Base-by-base conservation (phyloP, 2,888 invertebrate genomes). In the Mesoligia furuncula region DNA sequence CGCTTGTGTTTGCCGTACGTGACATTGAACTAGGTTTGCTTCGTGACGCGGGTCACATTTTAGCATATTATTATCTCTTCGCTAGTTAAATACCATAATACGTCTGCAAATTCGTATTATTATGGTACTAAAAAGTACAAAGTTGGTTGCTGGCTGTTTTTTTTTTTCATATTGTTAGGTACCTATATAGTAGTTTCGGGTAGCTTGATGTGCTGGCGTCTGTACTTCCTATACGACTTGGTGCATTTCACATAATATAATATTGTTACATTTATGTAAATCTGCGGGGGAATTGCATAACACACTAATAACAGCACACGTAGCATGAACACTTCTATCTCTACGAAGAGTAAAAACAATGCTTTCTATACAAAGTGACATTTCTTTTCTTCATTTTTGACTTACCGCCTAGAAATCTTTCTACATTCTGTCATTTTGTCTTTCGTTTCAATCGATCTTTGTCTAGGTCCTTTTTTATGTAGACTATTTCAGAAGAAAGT, bases 11-110 rank as follows among this genome's bases (percentile, higher is more conserved):
- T 39, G 42, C 1, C 4, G 15, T 0, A 39, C 31, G 62, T 74
- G 85, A 71, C 83, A 76, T 85, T 85, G 87, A 83, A 87, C 83
- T 83, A 81, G 73, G 78, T 77, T 51, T 45, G 69, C 69, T 77
- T 42, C 65, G 66, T 79, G 79, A 72, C 77, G 66, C 65, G 27
- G 31, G 20, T 67, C 69, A 62, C 69, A 80, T 87, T 61, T 61
- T 87, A 83, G 79, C 81, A 81, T 83, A n/a, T n/a, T n/a, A n/a
- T n/a, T n/a, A 85, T 77, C 74, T 81, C 20, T 77, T 54, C 61
- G 68, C 70, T 48, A 45, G 45, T 48, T 65, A 83, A 66, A 84
- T 66, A 81, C 36, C 36, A 69, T 36, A 70, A 70, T 77, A 71
- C 77, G 36, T 67, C 83, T 81, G 68, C 39, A 45, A 80, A 75